phyloP scores from a whole-genome alignment of 2,888 invertebrate genomes.

The Plebejus melissa region DNA sequence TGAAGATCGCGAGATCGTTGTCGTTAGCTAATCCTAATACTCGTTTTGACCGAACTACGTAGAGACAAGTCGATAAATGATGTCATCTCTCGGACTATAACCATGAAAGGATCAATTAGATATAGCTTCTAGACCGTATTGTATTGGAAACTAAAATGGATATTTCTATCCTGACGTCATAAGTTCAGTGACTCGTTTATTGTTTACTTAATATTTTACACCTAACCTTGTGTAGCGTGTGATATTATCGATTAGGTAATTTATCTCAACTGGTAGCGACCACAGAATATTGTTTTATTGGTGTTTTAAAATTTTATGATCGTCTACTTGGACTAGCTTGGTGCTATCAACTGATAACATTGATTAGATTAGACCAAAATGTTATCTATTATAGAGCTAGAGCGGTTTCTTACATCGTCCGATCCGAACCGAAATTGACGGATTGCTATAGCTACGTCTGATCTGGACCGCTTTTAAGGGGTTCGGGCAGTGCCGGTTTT shows the following conservation, averaged over 20 bases:
- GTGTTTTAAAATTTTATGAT: not conserved
- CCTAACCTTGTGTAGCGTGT: not conserved
- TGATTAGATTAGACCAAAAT: not conserved
- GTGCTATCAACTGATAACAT: not conserved
- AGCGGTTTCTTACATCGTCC: not conserved
- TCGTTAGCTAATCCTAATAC: constrained; percentile 1
- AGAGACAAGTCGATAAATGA: constrained; percentile 2
- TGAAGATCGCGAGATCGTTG: not conserved
- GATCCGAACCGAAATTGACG: too few relatives aligned
- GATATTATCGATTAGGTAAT: not conserved
- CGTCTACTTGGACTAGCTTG: not conserved
- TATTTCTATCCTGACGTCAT: constrained; percentile 11
- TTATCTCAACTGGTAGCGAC: not conserved
- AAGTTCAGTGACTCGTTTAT: constrained; percentile 13
- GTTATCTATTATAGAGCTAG: not conserved
- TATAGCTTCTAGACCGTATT: constrained; percentile 15
- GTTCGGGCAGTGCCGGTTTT: too few relatives aligned
- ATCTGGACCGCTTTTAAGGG: too few relatives aligned
- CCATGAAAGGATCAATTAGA: constrained; percentile 13
- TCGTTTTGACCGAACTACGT: not conserved
- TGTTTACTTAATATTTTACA: constrained; percentile 25
- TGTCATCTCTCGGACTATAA: constrained; percentile 5
- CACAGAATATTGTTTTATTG: constrained; percentile 2
- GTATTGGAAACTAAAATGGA: not conserved
- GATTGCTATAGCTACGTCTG: too few relatives aligned